Evolutionary conservation across 2,797 vertebrate genomes (phyloP), one percentile per base, ranked within the genome.

Genomic region (Gallinago nigripennis): DNA sequence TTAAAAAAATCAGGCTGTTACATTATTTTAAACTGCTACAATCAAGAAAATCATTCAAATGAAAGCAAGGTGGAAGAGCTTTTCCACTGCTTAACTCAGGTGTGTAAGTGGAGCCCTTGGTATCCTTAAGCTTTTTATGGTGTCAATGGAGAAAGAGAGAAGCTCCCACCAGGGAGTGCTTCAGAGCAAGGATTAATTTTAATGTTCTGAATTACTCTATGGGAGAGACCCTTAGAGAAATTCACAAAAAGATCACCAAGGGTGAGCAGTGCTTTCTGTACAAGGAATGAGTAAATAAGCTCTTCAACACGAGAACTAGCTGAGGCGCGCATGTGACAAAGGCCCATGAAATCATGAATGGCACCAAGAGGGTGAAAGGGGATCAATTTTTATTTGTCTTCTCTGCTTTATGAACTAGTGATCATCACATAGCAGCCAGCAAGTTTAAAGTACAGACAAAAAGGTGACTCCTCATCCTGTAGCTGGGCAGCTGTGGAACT

Each of bases 171-270:
- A 75, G 82, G 69, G 79, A 91, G 65, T 90, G 57, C 28, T 94
- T 96, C 87, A 54, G 61, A 92, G 72, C 9, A 85, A 91, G 76
- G 57, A 92, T 90, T 96, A 87, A 92, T 96, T 86, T 94, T 91
- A 86, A 2, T 73, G 58, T 33, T 86, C 64, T 90, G 72, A 95
- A 81, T 75, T 65, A 80, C 60, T 66, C 27, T 37, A 60, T 85
- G 51, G 68, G 39, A 94, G 82, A 85, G 75, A 91, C 61, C 53
- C 48, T 92, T 57, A 83, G 41, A 85, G 66, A 83, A 94, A 91
- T 86, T 83, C 57, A 81, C 85, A 83, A 83, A 57, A 68, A 90
- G 85, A 61, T 92, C 82, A 91, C 46, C 46, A 71, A 83, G 58
- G 65, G 79, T 94, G 76, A 94, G 28, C 41, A 88, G 28, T 21